Conservation (phyloP, 2,888 invertebrate species). For the Hydropsyche betteni region DNA sequence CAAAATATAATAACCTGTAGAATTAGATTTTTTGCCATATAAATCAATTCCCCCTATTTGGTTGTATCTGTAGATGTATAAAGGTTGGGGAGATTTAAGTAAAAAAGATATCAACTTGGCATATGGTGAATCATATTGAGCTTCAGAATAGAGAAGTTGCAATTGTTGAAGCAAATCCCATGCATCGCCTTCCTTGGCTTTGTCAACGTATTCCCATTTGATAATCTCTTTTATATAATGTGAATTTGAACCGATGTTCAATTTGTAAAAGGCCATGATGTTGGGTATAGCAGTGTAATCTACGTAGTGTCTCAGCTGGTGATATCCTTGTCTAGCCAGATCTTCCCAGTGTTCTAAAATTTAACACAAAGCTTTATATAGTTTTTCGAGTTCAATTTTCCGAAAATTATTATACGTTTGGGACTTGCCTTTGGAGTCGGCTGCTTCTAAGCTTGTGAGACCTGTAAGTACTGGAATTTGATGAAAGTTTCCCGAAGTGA, state of each 20-base stretch:
- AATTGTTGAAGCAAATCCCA: slow-evolving; percentile 61
- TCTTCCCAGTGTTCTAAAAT: slow-evolving; percentile 69
- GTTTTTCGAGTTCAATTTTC: slow-evolving; percentile 2
- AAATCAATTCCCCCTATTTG: slow-evolving; percentile 63
- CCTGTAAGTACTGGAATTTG: slow-evolving; percentile 75
- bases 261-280: slow-evolving; percentile 60
- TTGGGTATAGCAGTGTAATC: slow-evolving; percentile 69
- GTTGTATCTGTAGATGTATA: slow-evolving; percentile 68
- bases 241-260: slow-evolving; percentile 48
- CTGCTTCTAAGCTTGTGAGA: slow-evolving; percentile 72
- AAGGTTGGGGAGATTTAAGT: slow-evolving; percentile 58
- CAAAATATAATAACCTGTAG: slow-evolving; percentile 60
- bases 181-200: slow-evolving; percentile 57
- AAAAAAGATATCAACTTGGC: slow-evolving; percentile 65
- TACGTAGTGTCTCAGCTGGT: slow-evolving; percentile 67
- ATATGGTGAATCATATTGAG: slow-evolving; percentile 67
- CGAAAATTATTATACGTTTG: neutral
- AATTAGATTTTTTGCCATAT: slow-evolving; percentile 61
- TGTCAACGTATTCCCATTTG: slow-evolving; percentile 68
- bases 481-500: slow-evolving; percentile 64
- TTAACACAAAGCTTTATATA: neutral
- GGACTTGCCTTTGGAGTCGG: slow-evolving; percentile 65
- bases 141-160: slow-evolving; percentile 68
- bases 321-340: slow-evolving; percentile 66
- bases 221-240: slow-evolving; percentile 59